These are phyloP conservation scores for Regulus satrapa DNA, from an alignment of 2,113 vertebrate species.

Conservation along the genomic window DNA sequence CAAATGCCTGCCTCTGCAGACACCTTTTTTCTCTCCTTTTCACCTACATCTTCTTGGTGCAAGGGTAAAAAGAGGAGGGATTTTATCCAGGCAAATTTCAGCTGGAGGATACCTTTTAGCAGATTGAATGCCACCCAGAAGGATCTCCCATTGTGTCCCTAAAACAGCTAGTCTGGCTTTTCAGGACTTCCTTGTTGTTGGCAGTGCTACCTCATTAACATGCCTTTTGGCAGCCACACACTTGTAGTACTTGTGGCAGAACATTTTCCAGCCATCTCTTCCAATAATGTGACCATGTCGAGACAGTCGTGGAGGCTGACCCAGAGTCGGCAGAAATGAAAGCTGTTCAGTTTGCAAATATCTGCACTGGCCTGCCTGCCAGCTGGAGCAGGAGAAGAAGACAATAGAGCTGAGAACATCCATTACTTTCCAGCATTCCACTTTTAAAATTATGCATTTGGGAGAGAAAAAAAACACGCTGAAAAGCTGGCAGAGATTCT, in stretches of 20 bases:
- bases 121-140: not conserved
- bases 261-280: not conserved
- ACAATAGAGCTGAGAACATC: not conserved
- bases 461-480: not conserved
- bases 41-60: not conserved
- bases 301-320: not conserved
- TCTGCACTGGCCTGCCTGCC: not conserved
- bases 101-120: not conserved
- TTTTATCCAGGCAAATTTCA: not conserved
- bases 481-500: not conserved
- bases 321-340: not conserved
- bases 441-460: not conserved
- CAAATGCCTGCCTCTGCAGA: not conserved
- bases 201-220: not conserved
- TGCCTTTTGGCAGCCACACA: not conserved
- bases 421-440: not conserved
- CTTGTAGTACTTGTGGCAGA: not conserved
- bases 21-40: not conserved
- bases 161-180: not conserved
- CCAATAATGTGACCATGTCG: not conserved
- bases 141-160: not conserved
- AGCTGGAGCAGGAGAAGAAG: not conserved
- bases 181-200: not conserved
- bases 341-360: not conserved
- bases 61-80: not conserved